Conservation (phyloP, 2,888 invertebrate species). For the Masnerella sp. region DNA sequence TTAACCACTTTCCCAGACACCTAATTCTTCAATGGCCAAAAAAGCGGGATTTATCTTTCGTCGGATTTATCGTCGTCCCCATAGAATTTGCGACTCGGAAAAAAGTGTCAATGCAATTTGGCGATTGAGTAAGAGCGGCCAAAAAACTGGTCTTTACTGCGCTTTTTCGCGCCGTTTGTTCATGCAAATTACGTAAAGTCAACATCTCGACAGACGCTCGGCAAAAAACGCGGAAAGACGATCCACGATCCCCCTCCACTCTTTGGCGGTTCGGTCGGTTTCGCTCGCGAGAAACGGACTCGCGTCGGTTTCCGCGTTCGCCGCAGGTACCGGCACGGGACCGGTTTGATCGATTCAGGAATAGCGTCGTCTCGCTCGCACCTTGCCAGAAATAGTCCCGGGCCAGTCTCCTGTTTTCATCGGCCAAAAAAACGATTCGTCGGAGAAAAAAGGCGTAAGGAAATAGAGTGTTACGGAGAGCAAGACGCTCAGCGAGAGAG, state of each 20-base stretch:
- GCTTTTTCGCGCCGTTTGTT: conserved; percentile 40
- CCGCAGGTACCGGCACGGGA: conserved; percentile 59
- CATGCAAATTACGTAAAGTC: conserved; percentile 47
- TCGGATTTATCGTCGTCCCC: no score
- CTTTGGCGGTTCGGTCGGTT: conserved; percentile 64
- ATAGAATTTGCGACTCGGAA: no score
- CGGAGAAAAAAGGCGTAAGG: conserved; percentile 40
- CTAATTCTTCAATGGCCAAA: no score
- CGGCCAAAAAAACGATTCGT: conserved; percentile 27
- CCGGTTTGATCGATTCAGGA: conserved; percentile 71
- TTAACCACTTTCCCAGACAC: no score
- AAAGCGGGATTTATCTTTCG: no score
- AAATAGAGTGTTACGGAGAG: conserved; percentile 15
- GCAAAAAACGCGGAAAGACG: conserved; percentile 36
- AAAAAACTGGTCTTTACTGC: no score
- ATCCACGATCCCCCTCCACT: conserved; percentile 10
- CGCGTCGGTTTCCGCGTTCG: conserved; percentile 71
- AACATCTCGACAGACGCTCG: conserved; percentile 36
- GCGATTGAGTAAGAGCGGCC: no score
- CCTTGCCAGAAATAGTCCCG: conserved; percentile 43
- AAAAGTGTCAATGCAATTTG: no score
- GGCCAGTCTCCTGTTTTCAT: conserved; percentile 43
- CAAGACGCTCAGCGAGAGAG: no score
- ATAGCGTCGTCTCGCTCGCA: conserved; percentile 42
- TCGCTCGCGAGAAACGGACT: no score